A percentile compares a stretch with the other conserved stretches of the same genome.
Evolutionary conservation across 2,113 vertebrate species (phyloP).

Genomic region (Tachysurus fulvidraco): DNA sequence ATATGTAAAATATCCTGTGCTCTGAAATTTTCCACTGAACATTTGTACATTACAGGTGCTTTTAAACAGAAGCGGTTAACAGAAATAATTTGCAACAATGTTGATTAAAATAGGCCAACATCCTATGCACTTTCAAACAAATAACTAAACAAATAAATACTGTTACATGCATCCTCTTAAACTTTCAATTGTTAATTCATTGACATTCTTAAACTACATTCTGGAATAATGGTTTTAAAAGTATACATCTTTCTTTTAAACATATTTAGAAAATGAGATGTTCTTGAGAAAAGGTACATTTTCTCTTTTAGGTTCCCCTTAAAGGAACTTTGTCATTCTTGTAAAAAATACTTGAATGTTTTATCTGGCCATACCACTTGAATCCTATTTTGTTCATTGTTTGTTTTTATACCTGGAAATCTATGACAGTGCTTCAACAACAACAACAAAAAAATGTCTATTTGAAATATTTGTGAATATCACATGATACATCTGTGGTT

Average conservation of each 20-base stretch:
- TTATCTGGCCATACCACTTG: not conserved
- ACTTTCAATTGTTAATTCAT: not conserved
- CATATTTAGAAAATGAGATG: not conserved
- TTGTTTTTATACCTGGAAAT: not conserved
- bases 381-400: not conserved
- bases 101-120: not conserved
- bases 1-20: not conserved
- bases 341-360: not conserved
- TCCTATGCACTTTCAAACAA: not conserved
- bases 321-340: not conserved
- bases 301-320: not conserved
- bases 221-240: not conserved
- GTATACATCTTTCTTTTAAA: not conserved
- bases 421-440: not conserved
- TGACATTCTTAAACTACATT: not conserved
- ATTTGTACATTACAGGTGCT: not conserved
- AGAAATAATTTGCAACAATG: not conserved
- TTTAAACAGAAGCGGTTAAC: not conserved
- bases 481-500: not conserved
- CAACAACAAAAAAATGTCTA: too few relatives aligned
- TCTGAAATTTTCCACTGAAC: not conserved
- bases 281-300: not conserved
- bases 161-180: not conserved
- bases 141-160: not conserved
- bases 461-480: too few relatives aligned